phyloP scores from a whole-genome alignment of 2,888 invertebrate species.

The Mechanitis messenoides region DNA sequence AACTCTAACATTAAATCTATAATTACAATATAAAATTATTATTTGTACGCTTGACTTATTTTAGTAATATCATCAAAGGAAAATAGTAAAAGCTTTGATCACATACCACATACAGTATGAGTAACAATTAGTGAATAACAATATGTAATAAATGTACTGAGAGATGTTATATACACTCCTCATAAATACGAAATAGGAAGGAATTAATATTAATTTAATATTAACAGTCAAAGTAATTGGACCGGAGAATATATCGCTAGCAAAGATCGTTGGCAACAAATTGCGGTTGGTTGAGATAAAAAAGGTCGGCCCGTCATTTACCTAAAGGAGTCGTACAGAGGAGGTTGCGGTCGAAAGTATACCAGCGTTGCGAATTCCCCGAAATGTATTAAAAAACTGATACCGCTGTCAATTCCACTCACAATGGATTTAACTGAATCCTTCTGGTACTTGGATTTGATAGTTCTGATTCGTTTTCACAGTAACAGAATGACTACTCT shows the following conservation, averaged over 20 bases:
- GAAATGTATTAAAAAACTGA: constrained; percentile 55
- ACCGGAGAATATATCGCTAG: constrained; percentile 50
- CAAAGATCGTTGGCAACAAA: constrained; percentile 66
- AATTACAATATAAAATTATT: no score
- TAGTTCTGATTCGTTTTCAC: no score
- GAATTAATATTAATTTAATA: neutral
- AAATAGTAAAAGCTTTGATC: no score
- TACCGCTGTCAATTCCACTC: constrained; percentile 56
- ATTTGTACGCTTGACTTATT: no score
- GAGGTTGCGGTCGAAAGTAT: constrained; percentile 46
- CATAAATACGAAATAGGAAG: no score
- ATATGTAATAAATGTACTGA: no score
- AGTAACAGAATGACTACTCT: no score
- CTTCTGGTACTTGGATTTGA: constrained; percentile 21
- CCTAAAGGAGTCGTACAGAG: constrained; percentile 64
- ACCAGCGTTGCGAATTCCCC: constrained; percentile 40
- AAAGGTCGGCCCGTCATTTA: constrained; percentile 73
- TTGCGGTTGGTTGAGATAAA: constrained; percentile 70
- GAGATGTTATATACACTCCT: no score
- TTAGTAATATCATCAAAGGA: no score
- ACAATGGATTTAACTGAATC: constrained; percentile 41
- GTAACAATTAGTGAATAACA: no score
- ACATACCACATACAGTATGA: no score
- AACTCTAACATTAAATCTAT: no score
- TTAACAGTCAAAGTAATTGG: neutral